Conservation (phyloP, 2,113 vertebrate genomes). For the Natator depressus region DNA sequence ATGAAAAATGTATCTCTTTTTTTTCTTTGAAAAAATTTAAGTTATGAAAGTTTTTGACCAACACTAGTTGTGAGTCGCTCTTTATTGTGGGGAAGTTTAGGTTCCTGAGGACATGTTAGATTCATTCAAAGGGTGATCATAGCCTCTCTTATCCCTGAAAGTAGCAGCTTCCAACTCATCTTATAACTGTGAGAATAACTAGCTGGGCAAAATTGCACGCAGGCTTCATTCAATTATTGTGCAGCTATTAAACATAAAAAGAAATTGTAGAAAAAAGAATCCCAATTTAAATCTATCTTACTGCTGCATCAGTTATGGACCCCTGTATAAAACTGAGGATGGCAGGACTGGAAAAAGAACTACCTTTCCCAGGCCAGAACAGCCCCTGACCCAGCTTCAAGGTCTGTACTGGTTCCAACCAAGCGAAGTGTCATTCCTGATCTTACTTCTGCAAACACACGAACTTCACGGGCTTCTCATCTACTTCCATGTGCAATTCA, state of each 20-base stretch:
- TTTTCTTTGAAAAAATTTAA: not conserved
- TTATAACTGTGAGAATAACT: not conserved
- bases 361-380: not conserved
- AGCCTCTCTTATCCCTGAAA: not conserved
- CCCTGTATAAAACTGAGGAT: not conserved
- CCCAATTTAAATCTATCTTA: not conserved
- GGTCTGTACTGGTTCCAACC: not conserved
- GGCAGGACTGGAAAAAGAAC: not conserved
- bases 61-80: not conserved
- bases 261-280: not conserved
- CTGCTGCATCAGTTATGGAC: not conserved
- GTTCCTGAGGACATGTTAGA: not conserved
- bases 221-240: not conserved
- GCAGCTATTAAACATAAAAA: not conserved
- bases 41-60: accelerated
- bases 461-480: too few species aligned
- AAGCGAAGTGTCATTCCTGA: not conserved
- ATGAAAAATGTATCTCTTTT: not conserved
- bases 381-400: not conserved
- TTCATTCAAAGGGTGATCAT: not conserved
- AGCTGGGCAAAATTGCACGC: not conserved
- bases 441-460: not conserved
- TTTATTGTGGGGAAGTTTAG: not conserved
- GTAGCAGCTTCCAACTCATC: not conserved
- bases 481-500: not conserved